phyloP scores from a whole-genome alignment of 2,113 vertebrate genomes.

The Parotia lawesii region DNA sequence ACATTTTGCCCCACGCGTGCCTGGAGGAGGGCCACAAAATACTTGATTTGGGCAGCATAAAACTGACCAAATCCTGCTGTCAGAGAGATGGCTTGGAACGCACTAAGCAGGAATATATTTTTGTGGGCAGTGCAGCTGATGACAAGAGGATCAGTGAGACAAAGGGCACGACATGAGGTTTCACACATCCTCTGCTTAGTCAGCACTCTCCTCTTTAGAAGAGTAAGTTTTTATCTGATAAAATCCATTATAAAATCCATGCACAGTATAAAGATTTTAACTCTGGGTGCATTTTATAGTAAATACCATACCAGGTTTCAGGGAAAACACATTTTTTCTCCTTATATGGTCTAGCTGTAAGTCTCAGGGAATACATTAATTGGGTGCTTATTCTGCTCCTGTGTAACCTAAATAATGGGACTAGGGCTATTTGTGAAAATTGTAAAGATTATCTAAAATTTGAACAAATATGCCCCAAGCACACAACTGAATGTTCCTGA shows the following conservation, averaged over 20 bases:
- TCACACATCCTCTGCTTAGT: not conserved
- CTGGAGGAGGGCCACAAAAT: not conserved
- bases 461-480: not conserved
- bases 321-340: conserved; percentile 46
- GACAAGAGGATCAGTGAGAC: not conserved
- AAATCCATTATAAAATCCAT: not conserved
- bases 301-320: conserved; percentile 32
- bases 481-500: not conserved
- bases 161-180: not conserved
- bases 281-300: not conserved
- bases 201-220: not conserved
- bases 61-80: not conserved
- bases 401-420: not conserved
- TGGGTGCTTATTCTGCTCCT: not conserved
- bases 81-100: not conserved
- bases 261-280: not conserved
- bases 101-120: not conserved
- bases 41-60: not conserved
- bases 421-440: not conserved
- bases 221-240: not conserved
- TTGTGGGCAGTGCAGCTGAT: not conserved
- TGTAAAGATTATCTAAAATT: not conserved
- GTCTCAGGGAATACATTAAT: not conserved
- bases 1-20: not conserved
- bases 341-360: conserved; percentile 46